Evolutionary conservation across 2,113 vertebrate species (phyloP).

Genomic region (Puntigrus tetrazona): DNA sequence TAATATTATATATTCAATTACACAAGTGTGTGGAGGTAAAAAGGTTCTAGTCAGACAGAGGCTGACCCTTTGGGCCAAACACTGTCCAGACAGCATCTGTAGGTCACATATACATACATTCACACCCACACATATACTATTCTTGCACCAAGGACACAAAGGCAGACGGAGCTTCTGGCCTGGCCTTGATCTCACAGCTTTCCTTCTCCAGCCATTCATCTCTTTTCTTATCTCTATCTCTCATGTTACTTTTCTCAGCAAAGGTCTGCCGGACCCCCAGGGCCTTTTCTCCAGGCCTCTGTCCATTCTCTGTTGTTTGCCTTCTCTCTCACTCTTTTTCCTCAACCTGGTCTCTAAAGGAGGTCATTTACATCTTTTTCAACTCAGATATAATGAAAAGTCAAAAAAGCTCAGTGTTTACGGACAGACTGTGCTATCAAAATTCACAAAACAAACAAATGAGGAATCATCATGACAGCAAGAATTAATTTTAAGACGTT

Average conservation of each 20-base stretch:
- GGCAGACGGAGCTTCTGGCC: constrained; percentile 66
- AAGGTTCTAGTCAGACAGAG: constrained; percentile 67
- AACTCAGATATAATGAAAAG: neutral
- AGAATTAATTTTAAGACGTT: neutral
- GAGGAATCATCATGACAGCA: neutral
- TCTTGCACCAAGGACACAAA: constrained; percentile 72
- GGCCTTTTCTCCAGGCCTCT: constrained; percentile 17
- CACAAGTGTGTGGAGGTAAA: neutral
- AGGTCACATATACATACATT: constrained; percentile 54
- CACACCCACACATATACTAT: constrained; percentile 43
- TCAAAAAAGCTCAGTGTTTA: neutral
- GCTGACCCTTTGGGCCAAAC: constrained; percentile 69
- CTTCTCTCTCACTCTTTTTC: constrained; percentile 49
- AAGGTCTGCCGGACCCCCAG: constrained; percentile 26
- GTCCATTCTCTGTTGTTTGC: constrained; percentile 29
- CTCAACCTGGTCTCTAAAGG: constrained; percentile 49
- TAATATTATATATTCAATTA: neutral
- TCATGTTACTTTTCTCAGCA: constrained; percentile 8
- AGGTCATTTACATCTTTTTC: neutral
- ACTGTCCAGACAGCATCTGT: constrained; percentile 65
- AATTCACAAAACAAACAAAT: neutral
- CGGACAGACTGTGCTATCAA: neutral
- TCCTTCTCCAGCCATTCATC: constrained; percentile 35
- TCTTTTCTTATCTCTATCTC: constrained; percentile 20
- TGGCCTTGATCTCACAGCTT: constrained; percentile 38